phyloP scores from a whole-genome alignment of 1,140 invertebrate species.

The Ectropis grisescens region DNA sequence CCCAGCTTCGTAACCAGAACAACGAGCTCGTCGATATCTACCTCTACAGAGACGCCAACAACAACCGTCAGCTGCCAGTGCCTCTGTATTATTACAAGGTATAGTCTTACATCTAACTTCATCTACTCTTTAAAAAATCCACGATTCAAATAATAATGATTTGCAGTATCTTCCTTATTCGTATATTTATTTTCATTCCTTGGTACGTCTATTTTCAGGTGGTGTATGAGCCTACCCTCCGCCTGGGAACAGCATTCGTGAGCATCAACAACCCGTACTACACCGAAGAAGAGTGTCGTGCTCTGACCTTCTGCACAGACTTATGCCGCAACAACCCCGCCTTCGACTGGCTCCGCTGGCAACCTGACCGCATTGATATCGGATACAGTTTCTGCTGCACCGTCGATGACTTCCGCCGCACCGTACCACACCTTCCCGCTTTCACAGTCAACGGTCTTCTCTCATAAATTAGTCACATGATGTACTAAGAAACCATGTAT shows the following conservation, averaged over 20 bases:
- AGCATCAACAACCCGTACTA: slow-evolving; percentile 77
- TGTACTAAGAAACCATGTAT: too few relatives aligned
- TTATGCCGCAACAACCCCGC: slow-evolving; percentile 66
- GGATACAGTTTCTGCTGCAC: slow-evolving; percentile 78
- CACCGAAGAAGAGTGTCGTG: slow-evolving; percentile 36
- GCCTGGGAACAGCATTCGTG: slow-evolving; percentile 72
- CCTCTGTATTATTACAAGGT: slow-evolving; percentile 62
- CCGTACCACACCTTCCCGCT: slow-evolving; percentile 64
- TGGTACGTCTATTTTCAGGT: slow-evolving; percentile 61
- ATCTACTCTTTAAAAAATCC: too few relatives aligned
- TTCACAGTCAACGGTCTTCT: slow-evolving; percentile 58
- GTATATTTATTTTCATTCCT: too few relatives aligned
- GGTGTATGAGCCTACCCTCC: slow-evolving; percentile 66
- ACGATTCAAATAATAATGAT: too few relatives aligned
- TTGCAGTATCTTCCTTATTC: too few relatives aligned
- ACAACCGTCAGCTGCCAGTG: slow-evolving; percentile 41
- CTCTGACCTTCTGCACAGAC: slow-evolving; percentile 72
- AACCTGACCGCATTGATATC: slow-evolving; percentile 57
- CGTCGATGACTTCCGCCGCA: slow-evolving; percentile 71
- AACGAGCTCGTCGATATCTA: slow-evolving; percentile 36
- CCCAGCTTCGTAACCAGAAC: slow-evolving; percentile 35
- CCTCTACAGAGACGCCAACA: slow-evolving; percentile 25
- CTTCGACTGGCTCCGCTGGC: slow-evolving; percentile 68
- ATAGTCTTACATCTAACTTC: too few relatives aligned
- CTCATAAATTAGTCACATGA: slow-evolving; percentile 28